phyloP scores from a whole-genome alignment of 2,888 invertebrate species.

The Dicycla oo region DNA sequence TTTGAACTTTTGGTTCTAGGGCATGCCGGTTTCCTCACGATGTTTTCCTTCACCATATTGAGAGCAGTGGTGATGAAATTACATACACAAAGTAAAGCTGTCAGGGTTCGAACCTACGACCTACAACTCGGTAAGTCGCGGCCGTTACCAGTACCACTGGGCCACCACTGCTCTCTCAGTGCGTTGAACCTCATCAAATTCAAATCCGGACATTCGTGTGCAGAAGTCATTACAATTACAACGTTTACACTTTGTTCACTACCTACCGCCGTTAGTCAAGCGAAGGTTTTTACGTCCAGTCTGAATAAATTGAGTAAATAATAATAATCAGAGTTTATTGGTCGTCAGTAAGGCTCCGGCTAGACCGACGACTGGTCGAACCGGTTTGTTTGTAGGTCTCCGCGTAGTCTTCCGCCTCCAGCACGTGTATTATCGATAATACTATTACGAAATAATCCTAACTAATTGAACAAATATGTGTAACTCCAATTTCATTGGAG shows the following conservation, averaged over 20 bases:
- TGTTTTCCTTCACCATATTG: too few relatives aligned
- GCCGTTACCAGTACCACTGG: too few relatives aligned
- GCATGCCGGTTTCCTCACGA: too few relatives aligned
- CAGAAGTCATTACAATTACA: slow-evolving; percentile 19
- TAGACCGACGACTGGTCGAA: slow-evolving; percentile 55
- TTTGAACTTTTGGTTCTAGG: too few relatives aligned
- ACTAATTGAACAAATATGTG: slow-evolving; percentile 14
- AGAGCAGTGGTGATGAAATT: too few relatives aligned
- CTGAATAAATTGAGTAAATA: slow-evolving; percentile 17
- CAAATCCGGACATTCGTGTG: slow-evolving; percentile 12
- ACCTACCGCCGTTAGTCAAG: neutral
- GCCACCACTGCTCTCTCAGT: neutral
- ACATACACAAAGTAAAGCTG: too few relatives aligned
- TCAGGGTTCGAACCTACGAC: too few relatives aligned
- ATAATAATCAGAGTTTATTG: slow-evolving; percentile 44
- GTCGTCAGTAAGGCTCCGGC: slow-evolving; percentile 45
- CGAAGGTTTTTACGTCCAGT: slow-evolving; percentile 1
- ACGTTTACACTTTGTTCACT: neutral
- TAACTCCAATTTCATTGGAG: slow-evolving; percentile 3
- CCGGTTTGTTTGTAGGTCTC: slow-evolving; percentile 62
- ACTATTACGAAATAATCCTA: slow-evolving; percentile 36
- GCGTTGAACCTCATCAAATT: slow-evolving; percentile 9
- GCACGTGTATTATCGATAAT: slow-evolving; percentile 30
- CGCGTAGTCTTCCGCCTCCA: slow-evolving; percentile 59
- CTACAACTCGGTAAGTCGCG: too few relatives aligned